Percentiles rank a stretch among this genome's conserved stretches.
These are phyloP conservation scores for Macrobrachium rosenbergii DNA, from an alignment of 1,140 invertebrate species.

Conservation along the genomic window DNA sequence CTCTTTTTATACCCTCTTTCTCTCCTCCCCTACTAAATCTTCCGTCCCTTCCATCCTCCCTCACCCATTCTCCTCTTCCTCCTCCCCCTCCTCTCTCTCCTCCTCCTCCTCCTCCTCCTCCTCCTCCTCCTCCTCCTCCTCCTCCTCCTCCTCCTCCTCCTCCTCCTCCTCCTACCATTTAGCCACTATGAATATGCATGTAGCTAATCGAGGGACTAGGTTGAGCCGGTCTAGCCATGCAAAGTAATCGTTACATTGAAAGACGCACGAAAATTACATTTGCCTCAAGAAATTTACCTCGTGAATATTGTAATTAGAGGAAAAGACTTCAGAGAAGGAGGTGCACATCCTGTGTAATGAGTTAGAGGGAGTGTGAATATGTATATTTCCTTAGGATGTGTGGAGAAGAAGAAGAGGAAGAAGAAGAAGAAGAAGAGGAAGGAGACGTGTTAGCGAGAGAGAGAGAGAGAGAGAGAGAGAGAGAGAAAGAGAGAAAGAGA, in stretches of 20 bases:
- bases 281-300: slow-evolving; percentile 60
- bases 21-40: neutral
- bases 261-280: slow-evolving; percentile 62
- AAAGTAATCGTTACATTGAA: slow-evolving; percentile 61
- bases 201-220: slow-evolving; percentile 51
- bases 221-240: slow-evolving; percentile 51
- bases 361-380: slow-evolving; percentile 26
- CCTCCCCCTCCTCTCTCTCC: neutral
- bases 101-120: neutral
- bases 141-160: neutral
- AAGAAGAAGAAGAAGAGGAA: neutral
- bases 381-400: slow-evolving; percentile 1
- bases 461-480: slow-evolving; percentile 32
- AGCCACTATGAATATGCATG: slow-evolving; percentile 51
- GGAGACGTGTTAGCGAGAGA: neutral
- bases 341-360: slow-evolving; percentile 42
- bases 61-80: neutral
- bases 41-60: neutral
- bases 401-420: neutral
- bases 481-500: slow-evolving; percentile 36
- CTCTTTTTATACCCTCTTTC: neutral
- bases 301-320: slow-evolving; percentile 61
- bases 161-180: slow-evolving; percentile 21
- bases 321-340: slow-evolving; percentile 54
- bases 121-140: no score